A percentile compares a stretch with the other conserved stretches of the same genome.
phyloP scores from a whole-genome alignment of 2,888 invertebrate genomes.

The Mimas tiliae region DNA sequence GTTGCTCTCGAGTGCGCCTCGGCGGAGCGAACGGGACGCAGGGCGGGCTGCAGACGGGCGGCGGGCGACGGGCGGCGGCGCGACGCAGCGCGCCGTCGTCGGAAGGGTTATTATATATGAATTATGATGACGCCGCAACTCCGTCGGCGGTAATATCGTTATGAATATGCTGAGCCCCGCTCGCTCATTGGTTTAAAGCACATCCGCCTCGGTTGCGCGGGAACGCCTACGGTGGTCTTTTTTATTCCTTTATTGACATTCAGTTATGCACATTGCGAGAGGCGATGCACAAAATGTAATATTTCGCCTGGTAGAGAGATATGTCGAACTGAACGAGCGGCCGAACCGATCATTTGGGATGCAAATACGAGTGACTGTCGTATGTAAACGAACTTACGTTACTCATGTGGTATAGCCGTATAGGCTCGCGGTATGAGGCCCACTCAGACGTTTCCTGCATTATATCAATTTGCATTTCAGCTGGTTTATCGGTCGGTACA shows the following conservation, averaged over 20 bases:
- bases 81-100: slow-evolving; percentile 68
- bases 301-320: slow-evolving; percentile 78
- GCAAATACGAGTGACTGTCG: slow-evolving; percentile 82
- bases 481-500: slow-evolving; percentile 31
- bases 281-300: slow-evolving; percentile 83
- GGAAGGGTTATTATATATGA: slow-evolving; percentile 85
- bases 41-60: slow-evolving; percentile 70
- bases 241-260: slow-evolving; percentile 83
- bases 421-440: slow-evolving; percentile 80
- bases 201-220: slow-evolving; percentile 79
- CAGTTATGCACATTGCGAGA: slow-evolving; percentile 82
- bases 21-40: slow-evolving; percentile 70
- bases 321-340: slow-evolving; percentile 74
- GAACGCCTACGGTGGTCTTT: slow-evolving; percentile 81
- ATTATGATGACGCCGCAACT: slow-evolving; percentile 83
- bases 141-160: slow-evolving; percentile 84
- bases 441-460: slow-evolving; percentile 85
- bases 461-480: slow-evolving; percentile 84
- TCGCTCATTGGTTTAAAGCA: slow-evolving; percentile 82
- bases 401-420: slow-evolving; percentile 80
- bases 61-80: slow-evolving; percentile 62
- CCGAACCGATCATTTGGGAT: slow-evolving; percentile 80
- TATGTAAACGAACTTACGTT: slow-evolving; percentile 84
- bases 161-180: slow-evolving; percentile 82
- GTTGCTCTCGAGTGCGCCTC: slow-evolving; percentile 54